Conservation (phyloP, 2,888 invertebrate genomes). For the Loripinus fragilis region DNA sequence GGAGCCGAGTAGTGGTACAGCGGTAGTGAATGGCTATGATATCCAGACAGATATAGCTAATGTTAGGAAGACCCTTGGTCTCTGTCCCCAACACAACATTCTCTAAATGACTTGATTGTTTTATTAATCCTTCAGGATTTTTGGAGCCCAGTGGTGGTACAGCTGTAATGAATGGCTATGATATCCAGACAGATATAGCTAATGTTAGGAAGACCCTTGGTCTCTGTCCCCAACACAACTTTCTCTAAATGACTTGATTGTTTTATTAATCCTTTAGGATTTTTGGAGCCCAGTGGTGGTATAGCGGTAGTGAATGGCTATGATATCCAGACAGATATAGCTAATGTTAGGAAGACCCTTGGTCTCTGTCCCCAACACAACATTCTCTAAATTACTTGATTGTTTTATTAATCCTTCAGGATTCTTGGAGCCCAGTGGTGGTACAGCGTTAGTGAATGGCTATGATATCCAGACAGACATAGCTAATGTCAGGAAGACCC, state of each 20-base stretch:
- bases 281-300: slow-evolving; percentile 85
- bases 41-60: slow-evolving; percentile 87
- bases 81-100: too few species aligned
- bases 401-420: too few species aligned
- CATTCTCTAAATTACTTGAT: too few species aligned
- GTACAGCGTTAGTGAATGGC: slow-evolving; percentile 89
- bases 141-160: slow-evolving; percentile 85
- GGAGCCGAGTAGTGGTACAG: slow-evolving; percentile 86
- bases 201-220: slow-evolving; percentile 90
- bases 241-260: too few species aligned
- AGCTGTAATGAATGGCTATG: slow-evolving; percentile 89
- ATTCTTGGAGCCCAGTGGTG: slow-evolving; percentile 82
- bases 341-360: slow-evolving; percentile 88
- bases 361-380: slow-evolving; percentile 97
- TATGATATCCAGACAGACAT: slow-evolving; percentile 88
- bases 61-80: slow-evolving; percentile 90
- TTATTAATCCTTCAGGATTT: slow-evolving; percentile 78
- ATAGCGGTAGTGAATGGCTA: slow-evolving; percentile 89
- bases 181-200: slow-evolving; percentile 87
- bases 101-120: too few species aligned
- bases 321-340: slow-evolving; percentile 88
- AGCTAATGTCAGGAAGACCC: slow-evolving; percentile 87
- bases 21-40: slow-evolving; percentile 89
- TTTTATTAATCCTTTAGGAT: slow-evolving; percentile 76
- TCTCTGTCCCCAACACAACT: slow-evolving; percentile 95